Evolutionary conservation across 2,888 invertebrate genomes (phyloP).

Genomic region (Aleiodes leptofemur): DNA sequence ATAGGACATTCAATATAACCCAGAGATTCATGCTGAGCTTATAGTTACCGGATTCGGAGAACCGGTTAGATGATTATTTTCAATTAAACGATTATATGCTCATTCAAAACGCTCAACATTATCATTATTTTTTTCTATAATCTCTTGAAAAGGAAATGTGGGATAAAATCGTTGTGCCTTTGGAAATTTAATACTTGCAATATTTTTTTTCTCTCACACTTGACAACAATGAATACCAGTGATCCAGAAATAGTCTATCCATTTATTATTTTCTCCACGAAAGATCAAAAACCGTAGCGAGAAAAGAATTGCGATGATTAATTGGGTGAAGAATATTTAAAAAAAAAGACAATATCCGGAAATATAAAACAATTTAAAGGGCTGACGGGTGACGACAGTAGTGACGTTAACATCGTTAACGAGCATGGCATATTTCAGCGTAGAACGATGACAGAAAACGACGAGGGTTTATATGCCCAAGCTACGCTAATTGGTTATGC

Average conservation of each 20-base stretch:
- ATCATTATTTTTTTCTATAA: conserved; percentile 31
- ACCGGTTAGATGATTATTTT: conserved; percentile 62
- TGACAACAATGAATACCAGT: too few species aligned
- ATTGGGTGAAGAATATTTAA: neutral
- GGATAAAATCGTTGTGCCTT: neutral
- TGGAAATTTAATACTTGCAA: too few species aligned
- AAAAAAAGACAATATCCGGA: neutral
- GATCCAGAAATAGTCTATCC: too few species aligned
- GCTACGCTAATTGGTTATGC: conserved; percentile 58
- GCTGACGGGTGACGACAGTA: conserved; percentile 29
- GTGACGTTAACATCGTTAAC: conserved; percentile 53
- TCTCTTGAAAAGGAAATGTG: conserved; percentile 13
- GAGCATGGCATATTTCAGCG: conserved; percentile 45
- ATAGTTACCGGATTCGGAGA: conserved; percentile 58
- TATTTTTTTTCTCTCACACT: too few species aligned
- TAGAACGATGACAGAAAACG: conserved; percentile 42
- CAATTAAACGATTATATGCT: conserved; percentile 58
- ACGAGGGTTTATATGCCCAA: conserved; percentile 38
- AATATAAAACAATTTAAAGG: conserved; percentile 23
- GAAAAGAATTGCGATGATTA: neutral
- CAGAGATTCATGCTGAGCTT: conserved; percentile 59
- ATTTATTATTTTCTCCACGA: too few species aligned
- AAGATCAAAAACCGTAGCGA: too few species aligned
- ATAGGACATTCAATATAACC: conserved; percentile 55
- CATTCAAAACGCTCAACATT: conserved; percentile 36